phyloP scores from a whole-genome alignment of 2,888 invertebrate species.

The Thumatha senex region DNA sequence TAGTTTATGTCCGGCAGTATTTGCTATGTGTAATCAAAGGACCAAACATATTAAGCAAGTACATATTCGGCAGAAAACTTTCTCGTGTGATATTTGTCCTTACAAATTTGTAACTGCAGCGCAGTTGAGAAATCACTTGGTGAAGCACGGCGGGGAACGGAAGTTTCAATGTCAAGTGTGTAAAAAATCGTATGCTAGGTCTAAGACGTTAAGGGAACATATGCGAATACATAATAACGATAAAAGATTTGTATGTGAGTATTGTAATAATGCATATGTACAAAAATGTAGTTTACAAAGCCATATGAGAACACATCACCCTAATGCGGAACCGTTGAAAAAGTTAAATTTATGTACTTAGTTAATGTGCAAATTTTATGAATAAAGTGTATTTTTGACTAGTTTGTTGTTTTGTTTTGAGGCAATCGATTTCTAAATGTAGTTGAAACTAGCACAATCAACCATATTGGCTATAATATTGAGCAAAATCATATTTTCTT shows the following conservation, averaged over 20 bases:
- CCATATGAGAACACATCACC: slow-evolving; percentile 68
- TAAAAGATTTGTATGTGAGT: slow-evolving; percentile 70
- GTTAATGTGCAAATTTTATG: slow-evolving; percentile 9
- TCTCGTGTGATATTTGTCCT: slow-evolving; percentile 56
- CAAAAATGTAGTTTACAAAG: slow-evolving; percentile 72
- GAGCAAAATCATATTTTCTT: too few relatives aligned
- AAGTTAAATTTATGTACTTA: slow-evolving; percentile 22
- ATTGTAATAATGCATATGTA: slow-evolving; percentile 65
- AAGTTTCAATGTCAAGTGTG: slow-evolving; percentile 73
- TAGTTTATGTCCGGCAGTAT: slow-evolving; percentile 62
- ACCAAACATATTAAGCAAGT: slow-evolving; percentile 67
- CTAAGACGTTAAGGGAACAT: slow-evolving; percentile 62
- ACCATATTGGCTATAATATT: too few relatives aligned
- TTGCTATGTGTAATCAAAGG: slow-evolving; percentile 59
- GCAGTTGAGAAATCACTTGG: slow-evolving; percentile 61
- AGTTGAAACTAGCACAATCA: too few relatives aligned
- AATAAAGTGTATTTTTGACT: slow-evolving; percentile 3
- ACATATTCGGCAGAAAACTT: slow-evolving; percentile 60
- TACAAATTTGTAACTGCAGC: slow-evolving; percentile 58
- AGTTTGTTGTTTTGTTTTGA: not conserved
- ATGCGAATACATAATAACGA: slow-evolving; percentile 72
- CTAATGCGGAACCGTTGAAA: slow-evolving; percentile 47
- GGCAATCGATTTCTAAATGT: too few relatives aligned
- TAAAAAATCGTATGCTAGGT: slow-evolving; percentile 64
- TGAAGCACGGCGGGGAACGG: slow-evolving; percentile 58